These are phyloP conservation scores for Loriculus beryllinus DNA, from an alignment of 2,797 vertebrate genomes.

Conservation along the genomic window DNA sequence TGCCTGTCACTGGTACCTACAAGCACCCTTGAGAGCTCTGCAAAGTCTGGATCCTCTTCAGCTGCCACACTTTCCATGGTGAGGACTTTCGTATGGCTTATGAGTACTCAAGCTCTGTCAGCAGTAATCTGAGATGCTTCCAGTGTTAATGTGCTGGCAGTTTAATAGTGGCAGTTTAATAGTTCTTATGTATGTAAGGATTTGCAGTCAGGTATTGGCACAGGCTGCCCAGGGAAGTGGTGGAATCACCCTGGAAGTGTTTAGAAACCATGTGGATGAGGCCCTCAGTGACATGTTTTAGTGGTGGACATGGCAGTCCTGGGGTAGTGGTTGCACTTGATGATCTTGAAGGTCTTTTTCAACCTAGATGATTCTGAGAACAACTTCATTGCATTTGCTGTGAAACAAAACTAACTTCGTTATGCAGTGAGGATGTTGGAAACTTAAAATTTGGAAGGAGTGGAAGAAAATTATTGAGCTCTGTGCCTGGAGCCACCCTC, in stretches of 20 bases:
- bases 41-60: not conserved
- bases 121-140: not conserved
- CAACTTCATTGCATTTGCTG: not conserved
- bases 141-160: not conserved
- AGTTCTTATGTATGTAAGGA: not conserved
- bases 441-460: not conserved
- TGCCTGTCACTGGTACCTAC: rapidly evolving
- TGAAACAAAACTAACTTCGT: not conserved
- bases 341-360: not conserved
- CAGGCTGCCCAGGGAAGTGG: not conserved
- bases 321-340: not conserved
- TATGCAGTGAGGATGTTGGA: not conserved
- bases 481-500: rapidly evolving
- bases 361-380: not conserved
- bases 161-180: not conserved
- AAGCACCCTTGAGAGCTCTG: not conserved
- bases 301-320: not conserved
- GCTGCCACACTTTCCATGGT: rapidly evolving
- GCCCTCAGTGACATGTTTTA: not conserved
- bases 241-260: not conserved
- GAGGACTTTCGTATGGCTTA: rapidly evolving
- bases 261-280: not conserved
- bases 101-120: not conserved
- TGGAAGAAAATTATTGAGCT: not conserved
- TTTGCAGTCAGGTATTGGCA: not conserved